Evolutionary conservation across 2,113 vertebrate genomes (phyloP).

Genomic region (Ariopsis seemanni): DNA sequence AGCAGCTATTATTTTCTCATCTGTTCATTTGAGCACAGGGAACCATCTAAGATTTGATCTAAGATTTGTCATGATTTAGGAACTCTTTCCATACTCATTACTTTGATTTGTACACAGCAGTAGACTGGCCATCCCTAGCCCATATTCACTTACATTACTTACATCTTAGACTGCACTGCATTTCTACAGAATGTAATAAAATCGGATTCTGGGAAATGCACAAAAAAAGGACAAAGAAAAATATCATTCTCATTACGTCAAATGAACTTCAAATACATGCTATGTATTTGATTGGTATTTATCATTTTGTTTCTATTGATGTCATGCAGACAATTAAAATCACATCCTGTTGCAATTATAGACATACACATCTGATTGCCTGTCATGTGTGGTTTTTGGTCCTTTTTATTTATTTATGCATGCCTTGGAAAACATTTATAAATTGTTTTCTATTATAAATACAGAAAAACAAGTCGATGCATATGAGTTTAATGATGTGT

Average conservation of each 20-base stretch:
- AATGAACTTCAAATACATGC: not conserved
- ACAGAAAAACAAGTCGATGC: not conserved
- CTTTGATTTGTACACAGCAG: constrained; percentile 21
- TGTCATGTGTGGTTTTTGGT: no score
- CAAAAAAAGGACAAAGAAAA: not conserved
- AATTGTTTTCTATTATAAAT: constrained; percentile 17
- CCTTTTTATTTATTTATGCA: no score
- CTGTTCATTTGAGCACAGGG: constrained; percentile 4
- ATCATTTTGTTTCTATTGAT: constrained; percentile 1
- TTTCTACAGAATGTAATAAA: constrained; percentile 14
- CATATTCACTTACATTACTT: constrained; percentile 4
- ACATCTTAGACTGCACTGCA: not conserved
- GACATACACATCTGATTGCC: not conserved
- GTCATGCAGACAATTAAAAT: constrained; percentile 1
- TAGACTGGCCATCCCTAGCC: not conserved
- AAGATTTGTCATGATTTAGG: constrained; percentile 29
- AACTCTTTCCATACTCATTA: constrained; percentile 31
- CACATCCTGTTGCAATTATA: not conserved
- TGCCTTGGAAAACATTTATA: not conserved
- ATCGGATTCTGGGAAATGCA: not conserved
- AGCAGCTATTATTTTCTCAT: constrained; percentile 30
- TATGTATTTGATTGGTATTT: not conserved
- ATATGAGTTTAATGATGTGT: not conserved
- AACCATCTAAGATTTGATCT: constrained; percentile 10
- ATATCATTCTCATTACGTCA: not conserved